These are phyloP conservation scores for Mus pahari DNA, from an alignment of 2,113 vertebrate genomes.

Conservation along the genomic window DNA sequence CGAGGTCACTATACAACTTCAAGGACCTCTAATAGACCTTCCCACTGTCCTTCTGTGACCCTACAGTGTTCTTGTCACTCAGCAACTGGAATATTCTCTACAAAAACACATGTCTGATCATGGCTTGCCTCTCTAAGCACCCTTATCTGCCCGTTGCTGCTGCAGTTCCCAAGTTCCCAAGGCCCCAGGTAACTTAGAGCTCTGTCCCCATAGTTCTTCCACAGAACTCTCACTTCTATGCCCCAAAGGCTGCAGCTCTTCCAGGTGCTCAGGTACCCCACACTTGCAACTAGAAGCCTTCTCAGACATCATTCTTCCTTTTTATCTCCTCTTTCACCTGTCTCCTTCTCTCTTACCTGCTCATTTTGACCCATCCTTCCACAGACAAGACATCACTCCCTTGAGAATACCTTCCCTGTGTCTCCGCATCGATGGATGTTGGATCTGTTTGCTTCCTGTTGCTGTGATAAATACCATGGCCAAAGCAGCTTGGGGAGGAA, in stretches of 20 bases:
- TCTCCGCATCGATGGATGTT: not conserved
- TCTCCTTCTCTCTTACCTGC: not conserved
- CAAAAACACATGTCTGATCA: not conserved
- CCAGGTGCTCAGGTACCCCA: not conserved
- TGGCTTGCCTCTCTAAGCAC: not conserved
- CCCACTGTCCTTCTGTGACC: not conserved
- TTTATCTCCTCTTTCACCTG: not conserved
- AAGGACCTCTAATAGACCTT: not conserved
- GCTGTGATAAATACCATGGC: not conserved
- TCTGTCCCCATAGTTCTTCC: not conserved
- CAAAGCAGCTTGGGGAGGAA: not conserved
- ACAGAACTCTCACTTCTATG: not conserved
- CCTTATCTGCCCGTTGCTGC: too few species aligned
- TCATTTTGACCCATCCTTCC: not conserved
- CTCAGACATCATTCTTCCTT: not conserved
- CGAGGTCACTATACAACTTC: not conserved
- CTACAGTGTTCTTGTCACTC: not conserved
- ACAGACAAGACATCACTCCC: not conserved
- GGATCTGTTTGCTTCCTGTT: not conserved
- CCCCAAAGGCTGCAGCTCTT: not conserved
- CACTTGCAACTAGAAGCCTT: not conserved
- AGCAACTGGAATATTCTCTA: not conserved
- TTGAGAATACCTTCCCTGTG: not conserved
- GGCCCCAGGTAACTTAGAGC: not conserved
- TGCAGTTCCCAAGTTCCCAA: not conserved